Base-by-base conservation (phyloP, 2,888 invertebrate species). In the Hesperia comma region DNA sequence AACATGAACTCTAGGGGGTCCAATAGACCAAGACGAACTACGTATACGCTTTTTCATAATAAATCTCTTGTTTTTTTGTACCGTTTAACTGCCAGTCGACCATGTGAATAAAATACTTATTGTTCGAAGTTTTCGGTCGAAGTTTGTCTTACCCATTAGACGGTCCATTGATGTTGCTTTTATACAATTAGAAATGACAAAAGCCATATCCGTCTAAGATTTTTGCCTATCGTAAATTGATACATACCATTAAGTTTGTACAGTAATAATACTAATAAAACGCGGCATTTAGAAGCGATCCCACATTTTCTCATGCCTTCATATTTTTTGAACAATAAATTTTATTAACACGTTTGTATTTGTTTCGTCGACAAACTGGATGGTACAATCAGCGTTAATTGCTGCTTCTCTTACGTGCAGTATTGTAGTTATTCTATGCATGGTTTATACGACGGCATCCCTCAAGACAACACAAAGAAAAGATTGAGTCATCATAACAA, bases 401-500 rank as follows among this genome's bases (percentile, higher is more conserved):
- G 88, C 86, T 85, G 87, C 88, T 85, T 79, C 88, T 87, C 82
- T 88, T 87, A 86, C 85, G 85, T 85, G 79, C 77, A 77, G 74
- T 74, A 75, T 73, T 74, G 84, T 83, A 78, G 74, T 79, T 76
- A 79, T 75, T 82, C 79, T 79, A 77, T 76, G 77, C 72, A 70
- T 73, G 77, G 70, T 77, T 79, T 76, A 74, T 74, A 26, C n/a
- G 78, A 80, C 76, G 74, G 82, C 82, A 83, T 83, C 83, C 80
- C 82, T 83, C 75, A 73, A 76, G 74, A 72, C 74, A 72, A 76
- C 76, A 89, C 87, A 92, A 92, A 90, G 89, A 85, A 92, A 92
- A 83, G 81, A 92, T 91, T 88, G 89, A 92, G 90, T 92, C 92
- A 92, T 92, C 91, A 90, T 88, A 92, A 92, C 91, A 92, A 90